phyloP scores from a whole-genome alignment of 2,888 invertebrate genomes.

The Mimas tiliae region DNA sequence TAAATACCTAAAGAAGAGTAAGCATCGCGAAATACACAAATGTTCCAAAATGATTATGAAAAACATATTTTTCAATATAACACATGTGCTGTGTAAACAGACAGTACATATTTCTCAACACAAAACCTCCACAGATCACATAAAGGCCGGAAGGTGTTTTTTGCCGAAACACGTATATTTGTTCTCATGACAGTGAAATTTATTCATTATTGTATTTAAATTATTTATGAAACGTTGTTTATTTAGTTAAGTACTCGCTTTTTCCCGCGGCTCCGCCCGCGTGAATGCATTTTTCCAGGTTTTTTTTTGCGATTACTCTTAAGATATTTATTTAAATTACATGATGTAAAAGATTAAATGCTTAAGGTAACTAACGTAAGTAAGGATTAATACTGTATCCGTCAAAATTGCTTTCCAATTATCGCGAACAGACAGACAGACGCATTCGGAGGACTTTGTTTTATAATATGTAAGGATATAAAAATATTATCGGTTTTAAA shows the following conservation, averaged over 20 bases:
- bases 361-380: no score
- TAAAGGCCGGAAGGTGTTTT: not conserved
- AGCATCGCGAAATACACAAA: not conserved
- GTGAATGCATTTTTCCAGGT: no score
- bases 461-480: no score
- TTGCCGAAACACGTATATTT: not conserved
- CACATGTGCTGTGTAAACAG: not conserved
- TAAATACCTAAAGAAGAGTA: not conserved
- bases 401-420: no score
- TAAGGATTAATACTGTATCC: no score
- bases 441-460: no score
- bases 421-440: no score
- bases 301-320: no score
- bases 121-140: constrained; percentile 1
- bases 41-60: not conserved
- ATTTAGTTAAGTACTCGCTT: not conserved
- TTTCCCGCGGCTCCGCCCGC: no score
- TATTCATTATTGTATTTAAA: not conserved
- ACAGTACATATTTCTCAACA: not conserved
- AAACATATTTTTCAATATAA: not conserved
- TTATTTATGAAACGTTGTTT: not conserved
- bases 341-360: no score
- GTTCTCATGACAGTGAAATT: not conserved
- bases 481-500: no score
- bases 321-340: no score